phyloP scores from a whole-genome alignment of 2,888 invertebrate species.

The Polydrusus cervinus region DNA sequence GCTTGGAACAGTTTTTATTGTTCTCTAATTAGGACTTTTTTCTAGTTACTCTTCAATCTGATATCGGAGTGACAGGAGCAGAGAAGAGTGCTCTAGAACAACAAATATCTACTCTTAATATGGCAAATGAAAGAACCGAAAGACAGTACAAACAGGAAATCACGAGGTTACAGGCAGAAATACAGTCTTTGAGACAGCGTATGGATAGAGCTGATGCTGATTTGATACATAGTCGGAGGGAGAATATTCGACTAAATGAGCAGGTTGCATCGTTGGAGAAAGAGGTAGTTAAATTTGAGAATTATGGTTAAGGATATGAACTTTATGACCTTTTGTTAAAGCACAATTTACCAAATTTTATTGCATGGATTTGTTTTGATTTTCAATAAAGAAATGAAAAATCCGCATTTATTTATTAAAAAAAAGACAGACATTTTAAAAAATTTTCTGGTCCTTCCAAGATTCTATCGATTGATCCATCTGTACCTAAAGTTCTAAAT shows the following conservation, averaged over 20 bases:
- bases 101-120: conserved; percentile 82
- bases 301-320: background rate
- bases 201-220: conserved; percentile 88
- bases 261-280: conserved; percentile 87
- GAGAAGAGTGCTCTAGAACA: conserved; percentile 88
- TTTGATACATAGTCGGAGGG: conserved; percentile 84
- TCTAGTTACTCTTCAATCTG: conserved; percentile 83
- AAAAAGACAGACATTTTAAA: too few relatives aligned
- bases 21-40: background rate
- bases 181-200: conserved; percentile 82
- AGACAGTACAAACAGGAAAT: conserved; percentile 85
- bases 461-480: too few relatives aligned
- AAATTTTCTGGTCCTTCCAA: too few relatives aligned
- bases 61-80: conserved; percentile 82
- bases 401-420: too few relatives aligned
- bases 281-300: conserved; percentile 75
- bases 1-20: background rate
- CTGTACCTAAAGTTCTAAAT: too few relatives aligned
- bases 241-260: conserved; percentile 85
- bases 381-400: too few relatives aligned
- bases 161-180: conserved; percentile 84
- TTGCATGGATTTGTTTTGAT: too few relatives aligned
- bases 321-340: too few relatives aligned
- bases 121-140: conserved; percentile 80
- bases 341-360: too few relatives aligned